Conservation (phyloP, 1,140 invertebrate genomes). For the Lepidurus packardi region DNA sequence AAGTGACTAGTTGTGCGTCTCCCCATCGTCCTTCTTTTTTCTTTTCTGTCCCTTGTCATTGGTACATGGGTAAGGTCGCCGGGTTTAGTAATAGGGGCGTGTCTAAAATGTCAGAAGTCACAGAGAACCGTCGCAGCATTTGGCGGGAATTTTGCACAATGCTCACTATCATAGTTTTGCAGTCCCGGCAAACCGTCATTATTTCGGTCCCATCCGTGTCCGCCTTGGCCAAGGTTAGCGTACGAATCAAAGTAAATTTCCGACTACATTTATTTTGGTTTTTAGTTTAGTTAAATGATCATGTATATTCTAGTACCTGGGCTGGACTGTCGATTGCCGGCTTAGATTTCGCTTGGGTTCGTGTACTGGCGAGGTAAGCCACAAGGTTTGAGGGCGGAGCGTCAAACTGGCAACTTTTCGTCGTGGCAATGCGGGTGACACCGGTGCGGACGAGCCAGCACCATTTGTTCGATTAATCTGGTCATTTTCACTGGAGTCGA, state of each 20-base stretch:
- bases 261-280: background rate
- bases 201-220: background rate
- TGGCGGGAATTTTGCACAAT: conserved; percentile 27
- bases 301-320: background rate
- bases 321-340: background rate
- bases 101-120: conserved; percentile 5
- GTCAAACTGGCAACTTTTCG: conserved; percentile 2
- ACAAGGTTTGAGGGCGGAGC: background rate
- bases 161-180: conserved; percentile 73
- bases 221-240: background rate
- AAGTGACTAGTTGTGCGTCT: conserved; percentile 4
- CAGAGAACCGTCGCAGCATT: conserved; percentile 7
- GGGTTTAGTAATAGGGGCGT: background rate
- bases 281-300: too few relatives aligned
- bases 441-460: conserved; percentile 24
- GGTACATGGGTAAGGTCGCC: background rate
- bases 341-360: background rate
- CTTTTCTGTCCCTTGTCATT: background rate
- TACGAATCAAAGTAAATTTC: conserved; percentile 10
- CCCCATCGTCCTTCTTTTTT: background rate
- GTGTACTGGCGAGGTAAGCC: background rate
- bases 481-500: conserved; percentile 25
- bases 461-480: background rate
- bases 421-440: conserved; percentile 26
- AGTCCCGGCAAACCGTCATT: conserved; percentile 76